Evolutionary conservation across 2,888 invertebrate genomes (phyloP), one percentile per base, ranked within the genome.

Genomic region (Polydrusus pterygomalis): DNA sequence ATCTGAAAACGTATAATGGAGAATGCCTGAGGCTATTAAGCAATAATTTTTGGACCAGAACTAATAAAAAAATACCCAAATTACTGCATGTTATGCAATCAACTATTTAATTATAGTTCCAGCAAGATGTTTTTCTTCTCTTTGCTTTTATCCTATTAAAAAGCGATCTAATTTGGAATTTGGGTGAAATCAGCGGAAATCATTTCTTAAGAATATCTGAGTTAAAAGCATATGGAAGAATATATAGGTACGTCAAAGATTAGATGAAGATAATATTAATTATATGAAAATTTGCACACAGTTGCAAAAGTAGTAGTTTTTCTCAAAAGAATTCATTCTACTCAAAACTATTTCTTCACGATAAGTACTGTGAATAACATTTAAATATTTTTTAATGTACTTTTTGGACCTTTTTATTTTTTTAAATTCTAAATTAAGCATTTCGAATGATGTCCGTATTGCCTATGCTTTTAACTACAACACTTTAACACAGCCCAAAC

Each of bases 111-210:
- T 54, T 13, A 13, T 54, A 0, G n/a, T 13, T 6, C 13, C n/a
- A 11, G 54, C 54, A 54, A 25, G 20, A 54, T 54, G 5, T 54
- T 54, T 64, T 54, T 64, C 47, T 49, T 49, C 54, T 34, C 17
- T 71, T 54, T 63, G 40, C 64, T 45, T 64, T 34, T 64, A 34
- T 18, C 54, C 51, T 49, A 30, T 54, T 43, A 51, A 20, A 38
- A 54, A 40, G 38, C 49, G 13, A 64, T 73, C 45, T 54, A 45
- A 56, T 30, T 13, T 86, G 88, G 88, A 88, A 88, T 88, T 88
- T 88, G 88, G 88, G 88, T 88, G 88, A 88, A 87, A 83, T 85
- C 86, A 85, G 85, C 83, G 82, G 83, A 81, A 80, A 81, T 81
- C 34, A 47, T 49, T 65, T 69, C 38, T 60, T 60, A 38, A 47